Conservation (phyloP, 2,797 vertebrate genomes). For the Galagoides demidoff region DNA sequence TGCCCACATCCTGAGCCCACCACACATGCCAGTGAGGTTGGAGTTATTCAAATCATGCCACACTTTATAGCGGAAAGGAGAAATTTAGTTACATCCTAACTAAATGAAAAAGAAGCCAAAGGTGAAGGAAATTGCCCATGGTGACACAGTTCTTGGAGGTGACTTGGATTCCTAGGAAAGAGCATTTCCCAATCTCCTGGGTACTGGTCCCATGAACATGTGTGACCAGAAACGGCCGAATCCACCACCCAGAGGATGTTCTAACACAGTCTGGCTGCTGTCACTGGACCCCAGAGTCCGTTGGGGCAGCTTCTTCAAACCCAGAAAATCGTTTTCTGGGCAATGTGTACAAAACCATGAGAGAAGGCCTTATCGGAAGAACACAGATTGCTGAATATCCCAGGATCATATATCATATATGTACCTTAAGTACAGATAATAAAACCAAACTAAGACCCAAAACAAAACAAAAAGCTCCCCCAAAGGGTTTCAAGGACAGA, state of each 20-base stretch:
- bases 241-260: background rate
- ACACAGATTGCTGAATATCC: background rate
- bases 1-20: rapidly evolving
- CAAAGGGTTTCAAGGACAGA: background rate
- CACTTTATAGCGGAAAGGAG: background rate
- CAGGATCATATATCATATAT: background rate
- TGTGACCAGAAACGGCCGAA: background rate
- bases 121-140: background rate
- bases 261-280: background rate
- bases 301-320: background rate
- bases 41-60: background rate
- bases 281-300: rapidly evolving
- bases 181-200: background rate
- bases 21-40: background rate
- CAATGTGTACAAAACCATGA: background rate
- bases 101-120: background rate
- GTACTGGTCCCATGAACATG: background rate
- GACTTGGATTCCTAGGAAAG: background rate
- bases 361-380: background rate
- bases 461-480: background rate
- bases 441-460: background rate
- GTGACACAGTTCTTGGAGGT: background rate
- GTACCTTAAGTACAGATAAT: background rate
- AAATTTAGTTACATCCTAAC: background rate
- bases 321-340: background rate